A percentile compares a stretch with the other conserved stretches of the same genome.
Conservation (phyloP, 2,797 vertebrate genomes). For the Schizothorax lantsangensis region DNA sequence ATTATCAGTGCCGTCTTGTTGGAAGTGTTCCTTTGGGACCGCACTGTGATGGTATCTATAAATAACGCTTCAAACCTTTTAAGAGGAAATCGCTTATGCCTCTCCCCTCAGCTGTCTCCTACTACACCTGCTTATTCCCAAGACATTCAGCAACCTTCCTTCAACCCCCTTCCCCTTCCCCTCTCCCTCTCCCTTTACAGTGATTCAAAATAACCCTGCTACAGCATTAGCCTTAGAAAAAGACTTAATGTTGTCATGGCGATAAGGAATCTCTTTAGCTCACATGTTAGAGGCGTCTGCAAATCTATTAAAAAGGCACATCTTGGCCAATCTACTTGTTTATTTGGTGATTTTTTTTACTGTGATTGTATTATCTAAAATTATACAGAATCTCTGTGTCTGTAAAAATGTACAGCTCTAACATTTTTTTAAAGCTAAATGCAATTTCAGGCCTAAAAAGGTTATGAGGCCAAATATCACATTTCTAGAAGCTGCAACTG, state of each 20-base stretch:
- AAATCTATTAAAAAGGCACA: slow-evolving; percentile 12
- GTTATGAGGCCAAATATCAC: not conserved
- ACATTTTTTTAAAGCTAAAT: not conserved
- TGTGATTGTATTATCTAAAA: not conserved
- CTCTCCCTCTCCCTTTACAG: slow-evolving; percentile 46
- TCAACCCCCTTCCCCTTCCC: not conserved
- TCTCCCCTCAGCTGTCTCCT: slow-evolving; percentile 70
- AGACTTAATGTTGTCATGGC: slow-evolving; percentile 55
- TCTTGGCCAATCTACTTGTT: not conserved
- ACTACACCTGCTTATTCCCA: slow-evolving; percentile 68
- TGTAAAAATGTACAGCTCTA: not conserved
- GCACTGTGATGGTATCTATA: slow-evolving; percentile 67
- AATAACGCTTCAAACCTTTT: slow-evolving; percentile 76
- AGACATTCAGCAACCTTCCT: slow-evolving; percentile 70
- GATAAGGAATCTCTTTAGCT: slow-evolving; percentile 8
- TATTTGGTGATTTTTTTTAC: not conserved
- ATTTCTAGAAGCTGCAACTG: slow-evolving; percentile 2
- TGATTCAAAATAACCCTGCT: slow-evolving; percentile 75
- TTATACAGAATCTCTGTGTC: too few relatives aligned
- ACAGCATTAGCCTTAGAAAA: slow-evolving; percentile 57
- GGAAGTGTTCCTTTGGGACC: slow-evolving; percentile 24
- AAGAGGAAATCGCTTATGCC: slow-evolving; percentile 66
- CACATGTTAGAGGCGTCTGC: not conserved
- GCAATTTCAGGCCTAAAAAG: not conserved
- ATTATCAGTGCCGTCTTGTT: not conserved